These are phyloP conservation scores for Brachionus calyciflorus DNA, from an alignment of 1,140 invertebrate genomes.

Conservation along the genomic window DNA sequence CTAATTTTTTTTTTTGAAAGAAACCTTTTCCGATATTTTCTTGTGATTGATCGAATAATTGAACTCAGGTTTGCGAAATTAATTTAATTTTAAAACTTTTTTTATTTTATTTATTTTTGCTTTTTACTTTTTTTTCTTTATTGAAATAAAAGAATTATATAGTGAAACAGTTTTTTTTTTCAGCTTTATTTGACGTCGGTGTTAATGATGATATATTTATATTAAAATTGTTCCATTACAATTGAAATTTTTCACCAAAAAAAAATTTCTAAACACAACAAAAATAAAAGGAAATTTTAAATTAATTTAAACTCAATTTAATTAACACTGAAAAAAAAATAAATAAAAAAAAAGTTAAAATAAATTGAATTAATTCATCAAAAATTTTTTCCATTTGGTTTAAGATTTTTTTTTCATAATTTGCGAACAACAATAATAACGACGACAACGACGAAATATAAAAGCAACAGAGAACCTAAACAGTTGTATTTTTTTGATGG, in stretches of 20 bases:
- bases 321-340: slow-evolving; percentile 27
- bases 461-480: background rate
- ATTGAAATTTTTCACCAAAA: background rate
- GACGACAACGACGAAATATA: no score
- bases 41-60: background rate
- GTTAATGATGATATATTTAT: slow-evolving; percentile 42
- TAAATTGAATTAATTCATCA: slow-evolving; percentile 41
- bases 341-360: slow-evolving; percentile 19
- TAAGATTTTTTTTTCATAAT: slow-evolving; percentile 7
- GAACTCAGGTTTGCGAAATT: slow-evolving; percentile 30
- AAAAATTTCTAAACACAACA: slow-evolving; percentile 1
- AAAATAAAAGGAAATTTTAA: slow-evolving; percentile 28
- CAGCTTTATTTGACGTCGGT: slow-evolving; percentile 1
- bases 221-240: slow-evolving; percentile 26
- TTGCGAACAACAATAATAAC: background rate
- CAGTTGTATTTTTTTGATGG: slow-evolving; percentile 17
- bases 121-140: no score
- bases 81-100: slow-evolving; percentile 32
- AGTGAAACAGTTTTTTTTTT: slow-evolving; percentile 30
- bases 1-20: no score
- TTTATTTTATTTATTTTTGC: slow-evolving; percentile 24
- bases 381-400: slow-evolving; percentile 39
- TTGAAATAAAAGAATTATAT: slow-evolving; percentile 31
- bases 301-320: slow-evolving; percentile 44
- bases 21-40: background rate